These are phyloP conservation scores for Haliclystus octoradiatus DNA, from an alignment of 30 jellyfish, hydroid and myxozoan species.

Conservation along the genomic window DNA sequence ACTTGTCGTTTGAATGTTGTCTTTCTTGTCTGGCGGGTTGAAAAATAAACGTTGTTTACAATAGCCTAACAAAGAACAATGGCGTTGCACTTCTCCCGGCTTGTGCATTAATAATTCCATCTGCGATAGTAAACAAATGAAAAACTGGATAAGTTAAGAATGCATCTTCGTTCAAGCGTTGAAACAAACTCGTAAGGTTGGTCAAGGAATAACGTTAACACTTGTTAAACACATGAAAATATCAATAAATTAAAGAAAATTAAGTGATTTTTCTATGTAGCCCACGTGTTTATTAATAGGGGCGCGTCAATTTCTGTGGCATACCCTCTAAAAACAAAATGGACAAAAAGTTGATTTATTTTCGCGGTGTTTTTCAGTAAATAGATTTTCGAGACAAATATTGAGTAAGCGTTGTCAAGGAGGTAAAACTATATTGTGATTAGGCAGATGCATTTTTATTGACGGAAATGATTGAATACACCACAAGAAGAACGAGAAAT, in stretches of 20 bases:
- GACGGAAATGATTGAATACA: neutral
- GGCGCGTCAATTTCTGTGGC: neutral
- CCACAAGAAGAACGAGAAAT: neutral
- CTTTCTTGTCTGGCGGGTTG: conserved; percentile 51
- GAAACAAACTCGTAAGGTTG: neutral
- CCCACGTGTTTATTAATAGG: neutral
- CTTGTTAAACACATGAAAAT: conserved; percentile 1
- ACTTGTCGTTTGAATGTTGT: conserved; percentile 24
- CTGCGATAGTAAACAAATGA: conserved; percentile 67
- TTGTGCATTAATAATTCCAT: conserved; percentile 75
- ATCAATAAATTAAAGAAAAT: too few species aligned
- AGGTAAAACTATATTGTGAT: neutral
- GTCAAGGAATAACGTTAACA: neutral
- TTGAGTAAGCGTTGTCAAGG: conserved; percentile 2
- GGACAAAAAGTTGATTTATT: neutral
- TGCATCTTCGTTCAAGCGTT: neutral
- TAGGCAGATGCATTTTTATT: neutral
- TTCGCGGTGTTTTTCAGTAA: neutral
- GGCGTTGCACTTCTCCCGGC: conserved; percentile 49
- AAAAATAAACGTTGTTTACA: conserved; percentile 56
- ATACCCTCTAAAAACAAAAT: neutral
- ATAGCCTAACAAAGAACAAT: conserved; percentile 49
- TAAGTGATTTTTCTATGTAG: too few species aligned
- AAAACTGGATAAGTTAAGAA: neutral
- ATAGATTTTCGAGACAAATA: neutral